Evolutionary conservation across 2,888 invertebrate genomes (phyloP).

Genomic region (Epistrophe grossulariae): DNA sequence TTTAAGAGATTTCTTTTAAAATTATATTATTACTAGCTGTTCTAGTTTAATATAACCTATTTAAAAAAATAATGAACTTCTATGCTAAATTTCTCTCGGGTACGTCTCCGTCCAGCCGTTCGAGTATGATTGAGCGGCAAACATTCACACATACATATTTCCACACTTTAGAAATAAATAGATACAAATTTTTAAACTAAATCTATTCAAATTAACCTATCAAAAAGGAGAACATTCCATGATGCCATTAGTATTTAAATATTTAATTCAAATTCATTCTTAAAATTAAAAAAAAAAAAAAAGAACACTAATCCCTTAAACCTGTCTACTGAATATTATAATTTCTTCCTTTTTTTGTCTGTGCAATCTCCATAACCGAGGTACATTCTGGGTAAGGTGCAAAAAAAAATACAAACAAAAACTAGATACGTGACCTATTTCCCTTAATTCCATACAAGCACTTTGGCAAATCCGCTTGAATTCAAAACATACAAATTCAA

Average conservation of each 20-base stretch:
- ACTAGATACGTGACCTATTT: not conserved
- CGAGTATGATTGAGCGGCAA: no score
- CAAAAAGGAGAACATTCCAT: no score
- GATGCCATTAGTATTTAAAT: not conserved
- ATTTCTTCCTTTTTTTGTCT: not conserved
- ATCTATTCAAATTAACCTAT: no score
- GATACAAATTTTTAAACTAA: no score
- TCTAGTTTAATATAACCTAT: no score
- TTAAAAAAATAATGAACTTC: no score
- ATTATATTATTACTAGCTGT: no score
- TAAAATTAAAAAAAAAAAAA: not conserved
- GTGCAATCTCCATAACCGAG: not conserved
- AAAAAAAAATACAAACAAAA: not conserved
- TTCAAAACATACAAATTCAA: slow-evolving; percentile 13
- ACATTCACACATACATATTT: no score
- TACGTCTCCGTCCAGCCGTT: no score
- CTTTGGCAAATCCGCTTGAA: not conserved
- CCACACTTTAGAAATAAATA: no score
- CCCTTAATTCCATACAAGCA: not conserved
- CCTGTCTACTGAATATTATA: not conserved
- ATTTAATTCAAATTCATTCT: not conserved
- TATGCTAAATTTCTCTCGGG: no score
- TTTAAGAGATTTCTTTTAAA: no score
- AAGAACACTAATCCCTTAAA: not conserved
- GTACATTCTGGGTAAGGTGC: not conserved